A percentile compares a stretch with the other conserved stretches of the same genome.
These are phyloP conservation scores for Hyposmocoma kahamanoa DNA, from an alignment of 1,140 invertebrate species.

Conservation along the genomic window DNA sequence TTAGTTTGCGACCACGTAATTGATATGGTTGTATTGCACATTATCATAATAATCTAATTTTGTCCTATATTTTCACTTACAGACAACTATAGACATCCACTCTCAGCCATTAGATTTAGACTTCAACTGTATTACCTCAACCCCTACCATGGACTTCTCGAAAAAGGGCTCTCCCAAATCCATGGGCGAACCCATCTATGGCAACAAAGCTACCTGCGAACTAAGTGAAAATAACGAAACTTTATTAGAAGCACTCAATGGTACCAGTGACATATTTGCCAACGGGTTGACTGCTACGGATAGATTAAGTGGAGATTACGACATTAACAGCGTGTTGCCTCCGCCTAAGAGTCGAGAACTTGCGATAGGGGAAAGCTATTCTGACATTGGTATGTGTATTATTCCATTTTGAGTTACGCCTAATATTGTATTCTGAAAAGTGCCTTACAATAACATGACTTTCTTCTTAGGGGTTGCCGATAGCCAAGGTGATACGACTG, in stretches of 20 bases:
- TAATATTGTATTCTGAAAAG: background rate
- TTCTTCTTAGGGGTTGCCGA: conserved; percentile 71
- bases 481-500: conserved; percentile 83
- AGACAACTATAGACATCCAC: conserved; percentile 62
- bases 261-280: conserved; percentile 53
- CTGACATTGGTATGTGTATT: conserved; percentile 67
- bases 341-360: conserved; percentile 67
- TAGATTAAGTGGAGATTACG: conserved; percentile 67
- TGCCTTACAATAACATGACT: background rate
- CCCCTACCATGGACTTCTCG: conserved; percentile 57
- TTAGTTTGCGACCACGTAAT: too few species aligned
- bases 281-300: conserved; percentile 51
- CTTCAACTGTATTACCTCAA: conserved; percentile 67
- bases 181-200: conserved; percentile 60
- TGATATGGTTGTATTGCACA: too few species aligned
- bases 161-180: conserved; percentile 65
- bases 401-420: background rate
- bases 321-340: conserved; percentile 64
- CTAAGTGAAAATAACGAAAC: conserved; percentile 58
- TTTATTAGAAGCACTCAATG: conserved; percentile 49
- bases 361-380: conserved; percentile 71
- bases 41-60: background rate
- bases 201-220: conserved; percentile 61
- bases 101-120: conserved; percentile 65
- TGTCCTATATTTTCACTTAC: conserved; percentile 8